These are phyloP conservation scores for Platynereis dumerilii DNA, from an alignment of 2,888 invertebrate species.

Conservation along the genomic window DNA sequence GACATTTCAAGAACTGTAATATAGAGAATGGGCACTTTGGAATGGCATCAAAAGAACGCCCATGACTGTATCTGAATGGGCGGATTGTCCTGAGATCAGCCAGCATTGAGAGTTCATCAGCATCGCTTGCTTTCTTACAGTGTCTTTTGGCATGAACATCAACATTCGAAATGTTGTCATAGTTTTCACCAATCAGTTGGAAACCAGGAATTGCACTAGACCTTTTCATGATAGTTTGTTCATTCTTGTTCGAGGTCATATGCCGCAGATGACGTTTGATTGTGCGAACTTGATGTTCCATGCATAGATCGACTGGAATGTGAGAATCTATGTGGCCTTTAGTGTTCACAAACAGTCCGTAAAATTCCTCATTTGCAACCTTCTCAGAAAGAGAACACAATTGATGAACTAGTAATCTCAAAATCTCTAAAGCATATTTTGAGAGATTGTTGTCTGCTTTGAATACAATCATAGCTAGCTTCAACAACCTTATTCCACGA, in stretches of 20 bases:
- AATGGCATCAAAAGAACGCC: too few species aligned
- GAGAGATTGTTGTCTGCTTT: too few species aligned
- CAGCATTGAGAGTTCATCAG: too few species aligned
- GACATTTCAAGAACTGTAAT: too few species aligned
- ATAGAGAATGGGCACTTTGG: too few species aligned
- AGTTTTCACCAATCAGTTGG: background rate
- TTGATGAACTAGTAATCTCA: slow-evolving; percentile 19
- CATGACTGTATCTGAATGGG: too few species aligned
- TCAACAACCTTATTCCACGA: too few species aligned
- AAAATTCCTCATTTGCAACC: slow-evolving; percentile 1
- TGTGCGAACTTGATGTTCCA: slow-evolving; percentile 16
- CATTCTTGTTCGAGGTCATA: slow-evolving; percentile 9
- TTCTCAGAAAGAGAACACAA: background rate
- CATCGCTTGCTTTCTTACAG: background rate
- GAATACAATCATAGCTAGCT: too few species aligned
- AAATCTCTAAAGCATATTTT: slow-evolving; percentile 15
- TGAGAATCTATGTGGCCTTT: slow-evolving; percentile 15
- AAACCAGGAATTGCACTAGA: slow-evolving; percentile 7
- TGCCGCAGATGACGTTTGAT: background rate
- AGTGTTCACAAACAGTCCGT: slow-evolving; percentile 19
- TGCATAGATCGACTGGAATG: slow-evolving; percentile 14
- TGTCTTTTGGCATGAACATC: background rate
- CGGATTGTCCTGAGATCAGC: too few species aligned
- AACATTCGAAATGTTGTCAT: background rate
- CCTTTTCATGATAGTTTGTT: background rate